Conservation (phyloP, 2,888 invertebrate genomes). For the Dendrolimus pini region DNA sequence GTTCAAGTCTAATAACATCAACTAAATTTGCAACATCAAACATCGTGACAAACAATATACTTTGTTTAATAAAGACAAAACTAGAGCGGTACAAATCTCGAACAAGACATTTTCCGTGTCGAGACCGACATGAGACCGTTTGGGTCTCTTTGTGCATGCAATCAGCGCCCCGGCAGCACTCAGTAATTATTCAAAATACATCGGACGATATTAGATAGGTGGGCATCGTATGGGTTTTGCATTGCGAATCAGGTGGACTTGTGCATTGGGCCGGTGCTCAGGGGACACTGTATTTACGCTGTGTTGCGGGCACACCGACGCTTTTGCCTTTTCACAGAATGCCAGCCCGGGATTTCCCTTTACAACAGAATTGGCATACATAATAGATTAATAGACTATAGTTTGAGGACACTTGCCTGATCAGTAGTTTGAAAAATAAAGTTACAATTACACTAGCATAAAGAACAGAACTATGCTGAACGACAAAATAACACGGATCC, state of each 20-base stretch:
- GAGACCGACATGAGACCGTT: conserved; percentile 15
- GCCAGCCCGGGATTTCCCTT: conserved; percentile 17
- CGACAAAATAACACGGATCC: no score
- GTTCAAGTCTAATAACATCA: no score
- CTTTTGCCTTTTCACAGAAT: conserved; percentile 48
- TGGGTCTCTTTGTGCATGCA: conserved; percentile 58
- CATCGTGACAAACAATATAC: no score
- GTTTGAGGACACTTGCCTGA: no score
- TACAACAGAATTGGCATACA: neutral
- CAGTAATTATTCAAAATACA: conserved; percentile 75
- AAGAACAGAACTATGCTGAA: no score
- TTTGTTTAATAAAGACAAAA: no score
- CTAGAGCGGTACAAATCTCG: conserved; percentile 28
- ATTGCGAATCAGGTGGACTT: conserved; percentile 71
- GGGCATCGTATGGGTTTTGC: conserved; percentile 69
- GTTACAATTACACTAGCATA: no score
- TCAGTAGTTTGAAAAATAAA: no score
- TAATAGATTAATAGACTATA: neutral
- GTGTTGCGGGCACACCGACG: conserved; percentile 53
- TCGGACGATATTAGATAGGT: conserved; percentile 73
- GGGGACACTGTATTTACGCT: conserved; percentile 53
- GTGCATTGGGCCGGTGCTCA: conserved; percentile 39
- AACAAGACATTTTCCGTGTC: conserved; percentile 60
- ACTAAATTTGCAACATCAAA: no score
- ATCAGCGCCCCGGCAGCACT: conserved; percentile 44